phyloP scores from a whole-genome alignment of 2,113 vertebrate species.

The Steatornis caripensis region DNA sequence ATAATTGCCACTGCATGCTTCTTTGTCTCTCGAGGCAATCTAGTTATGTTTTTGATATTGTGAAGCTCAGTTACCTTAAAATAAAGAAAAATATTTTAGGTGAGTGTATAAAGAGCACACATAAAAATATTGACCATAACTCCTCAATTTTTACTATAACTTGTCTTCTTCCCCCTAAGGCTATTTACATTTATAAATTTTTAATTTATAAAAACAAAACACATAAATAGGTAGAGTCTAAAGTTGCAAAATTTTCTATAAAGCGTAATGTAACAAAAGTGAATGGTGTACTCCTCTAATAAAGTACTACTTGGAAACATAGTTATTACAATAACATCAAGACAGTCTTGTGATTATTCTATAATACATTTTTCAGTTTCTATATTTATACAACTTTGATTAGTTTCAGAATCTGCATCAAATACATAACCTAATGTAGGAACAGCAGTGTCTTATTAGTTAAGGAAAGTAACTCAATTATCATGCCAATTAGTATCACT shows the following conservation, averaged over 20 bases:
- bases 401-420: neutral
- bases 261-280: neutral
- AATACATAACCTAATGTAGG: neutral
- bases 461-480: neutral
- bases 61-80: slow-evolving; percentile 96
- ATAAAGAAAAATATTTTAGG: slow-evolving; percentile 66
- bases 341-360: neutral
- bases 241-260: neutral
- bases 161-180: neutral
- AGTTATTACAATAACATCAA: neutral
- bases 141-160: neutral
- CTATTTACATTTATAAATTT: neutral
- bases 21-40: slow-evolving; percentile 96
- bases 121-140: neutral
- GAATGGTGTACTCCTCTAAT: neutral
- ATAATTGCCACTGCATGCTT: slow-evolving; percentile 98
- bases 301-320: neutral
- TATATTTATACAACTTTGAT: neutral
- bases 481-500: neutral
- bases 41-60: slow-evolving; percentile 97
- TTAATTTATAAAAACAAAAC: neutral
- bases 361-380: neutral
- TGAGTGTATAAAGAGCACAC: neutral
- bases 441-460: neutral
- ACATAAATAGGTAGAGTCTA: neutral